Base-by-base conservation (phyloP, 2,888 invertebrate species). In the Ornithoptera alexandrae region DNA sequence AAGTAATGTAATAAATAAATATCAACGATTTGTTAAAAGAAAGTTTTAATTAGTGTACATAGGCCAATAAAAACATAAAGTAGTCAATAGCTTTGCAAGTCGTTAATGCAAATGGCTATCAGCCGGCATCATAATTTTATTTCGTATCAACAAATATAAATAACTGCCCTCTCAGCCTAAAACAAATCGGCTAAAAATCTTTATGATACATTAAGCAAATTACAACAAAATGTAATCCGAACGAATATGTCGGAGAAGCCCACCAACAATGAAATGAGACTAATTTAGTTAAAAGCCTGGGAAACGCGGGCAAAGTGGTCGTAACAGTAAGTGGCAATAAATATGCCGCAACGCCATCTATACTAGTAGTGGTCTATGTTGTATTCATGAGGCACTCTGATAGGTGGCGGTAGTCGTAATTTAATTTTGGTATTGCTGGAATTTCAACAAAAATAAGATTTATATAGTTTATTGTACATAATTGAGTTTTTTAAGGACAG, bases 371-470 rank as follows among this genome's bases (percentile, higher is more conserved):
- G 73, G 72, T 75, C 83, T 85, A 88, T 90, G 88, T 86, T 81
- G 74, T 86, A 89, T 90, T 86, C 89, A 91, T 89, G 84, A 84
- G 78, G 69, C 75, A 72, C 76, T 79, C 76, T 79, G 77, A 81
- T 85, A 90, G 90, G 87, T 89, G 90, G 89, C 90, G 87, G 79
- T 89, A 88, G 87, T 84, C 74, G 86, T 84, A 86, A 86, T 87
- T 88, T 89, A 86, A 89, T 89, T 75, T 68, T 39, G 72, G 71
- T 75, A 85, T 74, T 70, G 2, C 50, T 17, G 39, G 39, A 10
- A 8, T 36, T 36, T 36, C 36, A 36, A 39, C 1, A 10, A 39
- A 39, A 39, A 39, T 10, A 10, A 39, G 6, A 8, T 39, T 39
- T 39, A 6, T 39, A 18, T 50, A 8, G 10, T 8, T 46, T 46